Conservation (phyloP, 92 coral and sea anemone genomes). For the Blastomussa wellsi region DNA sequence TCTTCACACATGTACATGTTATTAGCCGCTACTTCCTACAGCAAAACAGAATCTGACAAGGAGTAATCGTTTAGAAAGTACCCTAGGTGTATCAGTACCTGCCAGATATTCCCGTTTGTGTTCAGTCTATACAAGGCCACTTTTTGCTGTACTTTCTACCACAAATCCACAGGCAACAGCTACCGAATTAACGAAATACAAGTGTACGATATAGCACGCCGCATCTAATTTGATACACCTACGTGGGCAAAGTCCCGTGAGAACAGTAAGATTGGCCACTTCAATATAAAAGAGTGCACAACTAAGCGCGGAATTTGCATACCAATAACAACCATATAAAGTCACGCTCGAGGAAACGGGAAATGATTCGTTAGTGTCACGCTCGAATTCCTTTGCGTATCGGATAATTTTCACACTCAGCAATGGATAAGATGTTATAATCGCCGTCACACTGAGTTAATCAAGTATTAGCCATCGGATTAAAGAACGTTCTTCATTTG, state of each 20-base stretch:
- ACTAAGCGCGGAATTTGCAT: constrained; percentile 44
- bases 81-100: constrained; percentile 21
- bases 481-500: neutral
- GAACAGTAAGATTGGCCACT: constrained; percentile 19
- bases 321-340: constrained; percentile 3
- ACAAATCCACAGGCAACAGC: constrained; percentile 2
- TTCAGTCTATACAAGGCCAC: neutral
- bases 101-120: neutral
- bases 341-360: constrained; percentile 35
- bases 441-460: neutral
- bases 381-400: neutral
- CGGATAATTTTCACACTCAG: constrained; percentile 2
- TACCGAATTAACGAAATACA: neutral
- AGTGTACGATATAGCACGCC: constrained; percentile 4
- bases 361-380: constrained; percentile 16
- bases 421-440: neutral
- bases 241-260: constrained; percentile 27
- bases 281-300: neutral
- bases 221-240: constrained; percentile 6
- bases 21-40: neutral
- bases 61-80: neutral
- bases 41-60: neutral
- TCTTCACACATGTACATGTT: neutral
- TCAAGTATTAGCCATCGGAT: neutral
- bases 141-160: neutral